Conservation (phyloP, 1,140 invertebrate species). For the Bombus affinis region DNA sequence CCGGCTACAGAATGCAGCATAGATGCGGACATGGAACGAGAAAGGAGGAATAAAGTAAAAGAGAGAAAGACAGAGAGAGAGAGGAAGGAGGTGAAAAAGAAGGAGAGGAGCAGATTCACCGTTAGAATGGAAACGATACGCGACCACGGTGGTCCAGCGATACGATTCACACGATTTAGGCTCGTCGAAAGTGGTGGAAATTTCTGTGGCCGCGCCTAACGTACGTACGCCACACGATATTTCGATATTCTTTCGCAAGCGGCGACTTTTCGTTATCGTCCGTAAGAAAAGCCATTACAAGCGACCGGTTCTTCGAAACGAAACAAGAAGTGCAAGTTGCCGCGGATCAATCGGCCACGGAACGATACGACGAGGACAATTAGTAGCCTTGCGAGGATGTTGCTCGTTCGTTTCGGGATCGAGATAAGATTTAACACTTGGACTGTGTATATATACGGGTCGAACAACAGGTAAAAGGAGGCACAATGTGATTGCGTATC, state of each 20-base stretch:
- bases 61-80: background rate
- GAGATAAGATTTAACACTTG: background rate
- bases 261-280: constrained; percentile 3
- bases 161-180: constrained; percentile 22
- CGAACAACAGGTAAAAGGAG: too few relatives aligned
- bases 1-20: background rate
- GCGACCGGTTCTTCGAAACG: constrained; percentile 44
- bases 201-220: background rate
- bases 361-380: constrained; percentile 11
- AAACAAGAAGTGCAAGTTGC: constrained; percentile 27
- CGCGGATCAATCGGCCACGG: background rate
- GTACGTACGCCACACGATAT: background rate
- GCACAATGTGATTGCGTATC: too few relatives aligned
- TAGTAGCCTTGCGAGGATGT: background rate
- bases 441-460: too few relatives aligned
- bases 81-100: background rate
- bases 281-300: constrained; percentile 34
- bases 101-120: constrained; percentile 14
- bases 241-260: background rate
- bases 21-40: background rate
- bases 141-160: constrained; percentile 41
- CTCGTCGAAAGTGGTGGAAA: background rate
- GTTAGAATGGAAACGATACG: constrained; percentile 45
- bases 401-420: background rate
- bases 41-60: too few relatives aligned